These are phyloP conservation scores for Myzus persicae DNA, from an alignment of 1,140 invertebrate genomes.

Conservation along the genomic window DNA sequence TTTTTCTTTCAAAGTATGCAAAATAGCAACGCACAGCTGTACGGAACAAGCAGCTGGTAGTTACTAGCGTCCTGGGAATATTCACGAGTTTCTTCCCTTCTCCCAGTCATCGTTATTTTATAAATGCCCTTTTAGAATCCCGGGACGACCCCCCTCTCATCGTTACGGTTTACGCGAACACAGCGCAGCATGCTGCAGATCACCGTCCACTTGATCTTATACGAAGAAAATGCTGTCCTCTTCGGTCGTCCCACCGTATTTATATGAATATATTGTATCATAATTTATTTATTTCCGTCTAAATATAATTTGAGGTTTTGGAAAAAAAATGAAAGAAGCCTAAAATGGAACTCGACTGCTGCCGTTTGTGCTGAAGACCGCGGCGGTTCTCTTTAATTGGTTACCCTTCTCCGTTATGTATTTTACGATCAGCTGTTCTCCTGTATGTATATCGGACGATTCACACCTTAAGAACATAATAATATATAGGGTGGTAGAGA, in stretches of 20 bases:
- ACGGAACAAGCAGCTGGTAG: constrained; percentile 50
- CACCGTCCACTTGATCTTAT: neutral
- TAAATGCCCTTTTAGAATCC: neutral
- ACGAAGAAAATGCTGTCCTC: neutral
- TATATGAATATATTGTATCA: neutral
- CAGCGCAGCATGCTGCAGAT: neutral
- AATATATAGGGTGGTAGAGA: constrained; percentile 31
- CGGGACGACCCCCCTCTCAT: neutral
- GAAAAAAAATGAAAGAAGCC: neutral
- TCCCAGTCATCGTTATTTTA: neutral
- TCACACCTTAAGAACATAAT: constrained; percentile 54
- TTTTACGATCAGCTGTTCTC: constrained; percentile 56
- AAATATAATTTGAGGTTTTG: neutral
- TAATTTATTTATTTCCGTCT: neutral
- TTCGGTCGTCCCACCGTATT: neutral
- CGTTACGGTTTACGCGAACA: neutral
- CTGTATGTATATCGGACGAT: constrained; percentile 45
- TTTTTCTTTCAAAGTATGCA: constrained; percentile 52
- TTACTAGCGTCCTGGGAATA: constrained; percentile 42
- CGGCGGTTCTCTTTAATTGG: constrained; percentile 29
- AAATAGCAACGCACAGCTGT: constrained; percentile 51
- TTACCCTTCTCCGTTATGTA: constrained; percentile 5
- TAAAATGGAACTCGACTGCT: neutral
- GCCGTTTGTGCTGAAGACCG: neutral
- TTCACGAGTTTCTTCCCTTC: constrained; percentile 15